Conservation (phyloP, 2,888 invertebrate genomes). For the Lysandra coridon region DNA sequence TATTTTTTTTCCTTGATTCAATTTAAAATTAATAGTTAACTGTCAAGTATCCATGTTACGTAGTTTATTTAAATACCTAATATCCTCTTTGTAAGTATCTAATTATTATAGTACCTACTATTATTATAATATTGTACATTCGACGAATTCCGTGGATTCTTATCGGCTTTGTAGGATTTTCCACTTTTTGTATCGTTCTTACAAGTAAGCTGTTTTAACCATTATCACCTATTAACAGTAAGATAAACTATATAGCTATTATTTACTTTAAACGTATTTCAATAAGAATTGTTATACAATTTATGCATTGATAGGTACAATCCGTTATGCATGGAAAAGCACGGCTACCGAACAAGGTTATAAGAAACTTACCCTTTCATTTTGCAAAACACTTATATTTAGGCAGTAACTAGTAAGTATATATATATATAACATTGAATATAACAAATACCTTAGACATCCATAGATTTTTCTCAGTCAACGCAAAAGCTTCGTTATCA, state of each 20-base stretch:
- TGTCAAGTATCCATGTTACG: no score
- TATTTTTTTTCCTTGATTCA: no score
- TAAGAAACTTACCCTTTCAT: constrained; percentile 34
- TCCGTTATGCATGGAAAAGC: constrained; percentile 47
- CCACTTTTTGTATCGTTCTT: background rate
- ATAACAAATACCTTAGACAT: constrained; percentile 47
- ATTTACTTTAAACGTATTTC: constrained; percentile 24
- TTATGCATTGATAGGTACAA: constrained; percentile 40
- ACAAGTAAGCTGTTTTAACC: background rate
- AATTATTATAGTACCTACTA: no score
- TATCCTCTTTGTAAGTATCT: no score
- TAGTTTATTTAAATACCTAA: no score
- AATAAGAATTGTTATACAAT: constrained; percentile 31
- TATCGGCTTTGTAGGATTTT: background rate
- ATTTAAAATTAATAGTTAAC: background rate
- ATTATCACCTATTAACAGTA: background rate
- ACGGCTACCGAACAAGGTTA: constrained; percentile 40
- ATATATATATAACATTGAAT: background rate
- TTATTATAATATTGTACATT: no score
- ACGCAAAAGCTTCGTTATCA: constrained; percentile 66
- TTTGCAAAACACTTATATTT: constrained; percentile 22
- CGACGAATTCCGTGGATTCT: background rate
- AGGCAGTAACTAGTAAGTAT: constrained; percentile 37
- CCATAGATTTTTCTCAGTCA: constrained; percentile 63
- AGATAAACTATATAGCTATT: background rate